phyloP scores from a whole-genome alignment of 1,140 invertebrate genomes.

The Neodiprion lecontei region DNA sequence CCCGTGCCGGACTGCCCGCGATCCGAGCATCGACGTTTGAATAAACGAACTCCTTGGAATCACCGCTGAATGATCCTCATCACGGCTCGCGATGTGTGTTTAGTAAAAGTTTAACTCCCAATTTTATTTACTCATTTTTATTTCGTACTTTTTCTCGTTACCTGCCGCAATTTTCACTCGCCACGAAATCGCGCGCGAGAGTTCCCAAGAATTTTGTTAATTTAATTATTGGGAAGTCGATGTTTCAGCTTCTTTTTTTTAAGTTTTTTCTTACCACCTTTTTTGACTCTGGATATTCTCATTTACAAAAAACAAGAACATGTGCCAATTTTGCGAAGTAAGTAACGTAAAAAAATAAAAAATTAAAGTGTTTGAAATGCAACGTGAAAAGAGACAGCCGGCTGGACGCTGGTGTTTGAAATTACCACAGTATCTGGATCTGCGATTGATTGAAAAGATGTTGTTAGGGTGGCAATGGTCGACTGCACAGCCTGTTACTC shows the following conservation, averaged over 20 bases:
- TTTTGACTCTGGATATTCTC: neutral
- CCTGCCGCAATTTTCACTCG: neutral
- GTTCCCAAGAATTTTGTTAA: neutral
- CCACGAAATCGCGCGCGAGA: too few relatives aligned
- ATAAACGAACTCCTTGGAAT: constrained; percentile 26
- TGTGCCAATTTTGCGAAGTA: too few relatives aligned
- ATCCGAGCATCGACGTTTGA: constrained; percentile 19
- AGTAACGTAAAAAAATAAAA: too few relatives aligned
- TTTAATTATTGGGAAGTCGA: neutral
- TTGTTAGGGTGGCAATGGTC: too few relatives aligned
- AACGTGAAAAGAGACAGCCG: too few relatives aligned
- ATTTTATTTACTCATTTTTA: neutral
- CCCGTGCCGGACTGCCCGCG: constrained; percentile 23
- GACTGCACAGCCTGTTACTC: too few relatives aligned
- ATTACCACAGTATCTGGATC: too few relatives aligned
- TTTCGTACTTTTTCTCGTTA: neutral
- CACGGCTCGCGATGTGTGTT: neutral
- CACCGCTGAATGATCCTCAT: neutral
- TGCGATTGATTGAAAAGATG: too few relatives aligned
- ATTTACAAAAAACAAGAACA: too few relatives aligned
- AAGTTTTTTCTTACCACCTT: neutral
- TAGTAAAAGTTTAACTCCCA: too few relatives aligned
- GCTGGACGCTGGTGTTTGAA: too few relatives aligned
- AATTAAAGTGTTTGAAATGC: too few relatives aligned
- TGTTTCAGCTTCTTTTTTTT: constrained; percentile 10